Percentiles rank a stretch among this genome's conserved stretches.
Evolutionary conservation across 2,797 vertebrate species (phyloP).

Genomic region (Anas bahamensis): DNA sequence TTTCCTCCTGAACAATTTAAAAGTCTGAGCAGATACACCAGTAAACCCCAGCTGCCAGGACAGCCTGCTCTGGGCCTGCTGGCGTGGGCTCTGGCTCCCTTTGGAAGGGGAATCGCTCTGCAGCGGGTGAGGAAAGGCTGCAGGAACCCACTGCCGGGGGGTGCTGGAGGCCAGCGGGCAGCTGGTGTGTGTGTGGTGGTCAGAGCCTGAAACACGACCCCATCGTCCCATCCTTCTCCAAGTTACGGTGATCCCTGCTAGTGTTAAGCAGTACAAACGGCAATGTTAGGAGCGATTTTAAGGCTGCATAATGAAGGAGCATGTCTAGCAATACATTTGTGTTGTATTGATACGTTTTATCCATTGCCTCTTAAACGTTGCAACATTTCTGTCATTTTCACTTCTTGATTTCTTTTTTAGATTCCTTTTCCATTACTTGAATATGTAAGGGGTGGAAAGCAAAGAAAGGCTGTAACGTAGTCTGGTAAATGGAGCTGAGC

Average conservation of each 20-base stretch:
- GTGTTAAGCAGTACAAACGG: background rate
- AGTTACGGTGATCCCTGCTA: background rate
- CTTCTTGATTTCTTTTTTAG: background rate
- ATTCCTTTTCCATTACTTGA: background rate
- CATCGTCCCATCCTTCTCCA: accelerated
- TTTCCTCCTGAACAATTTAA: background rate
- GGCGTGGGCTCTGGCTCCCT: background rate
- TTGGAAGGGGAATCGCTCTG: background rate
- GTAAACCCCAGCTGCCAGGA: background rate
- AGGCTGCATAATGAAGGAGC: background rate
- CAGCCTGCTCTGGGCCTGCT: background rate
- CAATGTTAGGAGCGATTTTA: accelerated
- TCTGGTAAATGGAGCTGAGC: background rate
- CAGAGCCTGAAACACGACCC: background rate
- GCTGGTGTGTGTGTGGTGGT: background rate
- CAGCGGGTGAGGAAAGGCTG: background rate
- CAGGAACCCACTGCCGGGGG: background rate
- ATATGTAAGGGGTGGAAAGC: background rate
- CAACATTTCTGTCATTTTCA: background rate
- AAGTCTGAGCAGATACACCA: background rate
- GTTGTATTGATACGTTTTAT: background rate
- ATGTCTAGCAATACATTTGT: background rate
- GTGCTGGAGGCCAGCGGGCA: background rate
- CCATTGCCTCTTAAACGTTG: background rate
- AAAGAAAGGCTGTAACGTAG: background rate